Evolutionary conservation across 2,797 vertebrate species (phyloP), one percentile per base, ranked within the genome.

Genomic region (Channallabes apus): DNA sequence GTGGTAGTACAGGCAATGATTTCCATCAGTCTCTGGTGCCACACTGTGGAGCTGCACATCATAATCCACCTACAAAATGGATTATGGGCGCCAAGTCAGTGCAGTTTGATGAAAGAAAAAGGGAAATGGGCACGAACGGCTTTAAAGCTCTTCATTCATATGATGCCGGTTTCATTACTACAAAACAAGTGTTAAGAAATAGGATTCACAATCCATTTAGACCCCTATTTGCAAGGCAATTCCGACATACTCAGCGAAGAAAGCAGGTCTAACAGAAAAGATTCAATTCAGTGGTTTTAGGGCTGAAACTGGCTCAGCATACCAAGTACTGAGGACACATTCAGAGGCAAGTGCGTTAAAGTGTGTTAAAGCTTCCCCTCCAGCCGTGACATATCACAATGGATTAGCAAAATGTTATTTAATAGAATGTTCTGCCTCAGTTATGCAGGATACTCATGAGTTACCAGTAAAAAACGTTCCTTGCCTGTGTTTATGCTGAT

Each of bases 11-110:
- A 80, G 14, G 12, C 14, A 64, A 27, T 20, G 11, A 24, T 38
- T 76, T 82, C 22, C 12, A 41, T 38, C 83, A 82, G 85, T 85
- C 87, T 88, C 79, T 88, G 82, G 87, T 86, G 82, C 88, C 88
- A 87, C 62, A 59, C 38, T 35, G 87, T 89, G 88, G 88, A 82
- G 17, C 11, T 32, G 68, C 51, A 51, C n/a, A 7, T 29, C 22
- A 17, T 75, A 22, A 59, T n/a, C 8, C 54, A 77, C 18, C 29
- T 7, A 20, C 22, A 27, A n/a, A 61, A 83, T 64, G 68, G 62
- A 80, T 80, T 77, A 86, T 62, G 58, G 20, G 59, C 24, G 51
- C 35, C 77, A 64, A 20, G 72, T 58, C 56, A 82, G 35, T 67
- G 56, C 41, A 27, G 61, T 83, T 79, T 86, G 18, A 54, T 22